Evolutionary conservation across 2,797 vertebrate species (phyloP), one percentile per base, ranked within the genome.

Genomic region (Siniperca obscura): DNA sequence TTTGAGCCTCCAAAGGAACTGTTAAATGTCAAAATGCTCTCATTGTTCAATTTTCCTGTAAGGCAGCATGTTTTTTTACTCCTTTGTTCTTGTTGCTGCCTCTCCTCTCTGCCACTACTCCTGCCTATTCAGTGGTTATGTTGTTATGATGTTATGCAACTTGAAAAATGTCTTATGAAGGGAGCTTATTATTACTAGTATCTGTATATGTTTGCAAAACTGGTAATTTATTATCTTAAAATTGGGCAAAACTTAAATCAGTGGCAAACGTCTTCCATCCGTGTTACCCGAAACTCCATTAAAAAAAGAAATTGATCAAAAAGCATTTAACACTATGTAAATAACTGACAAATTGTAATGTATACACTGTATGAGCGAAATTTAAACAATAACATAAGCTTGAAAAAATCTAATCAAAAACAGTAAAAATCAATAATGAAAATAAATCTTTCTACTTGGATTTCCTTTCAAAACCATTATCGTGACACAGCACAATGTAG

Each of bases 1-100:
- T 52, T 27, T 16, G 50, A n/a, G 48, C 62, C 36, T 52, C 36
- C 19, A 42, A 70, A 78, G 69, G 70, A 81, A 80, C 38, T 17
- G n/a, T 17, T 59, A 71, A 30, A 62, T 68, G 69, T 66, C 50
- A 64, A 61, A 53, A 25, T 14, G 34, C 12, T 60, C 34, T 52
- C 57, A 75, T 60, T 65, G 69, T 75, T 80, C n/a, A 30, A 8
- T 25, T 65, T 46, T 53, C 61, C 78, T 13, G 1, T 40, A 53
- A 74, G 60, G 66, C 62, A 27, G 44, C 67, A 19, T 48, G 56
- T 69, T 40, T 53, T 46, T 69, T 60, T 25, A 52, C 22, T 66
- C 36, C 5, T 50, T 53, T 77, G 48, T 70, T 65, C 48, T 56
- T 62, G 52, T 64, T 65, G 64, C 36, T 56, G 53, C 69, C 10